A percentile compares a stretch with the other conserved stretches of the same genome.
Conservation (phyloP, 1,140 invertebrate species). For the Bombus picipes region DNA sequence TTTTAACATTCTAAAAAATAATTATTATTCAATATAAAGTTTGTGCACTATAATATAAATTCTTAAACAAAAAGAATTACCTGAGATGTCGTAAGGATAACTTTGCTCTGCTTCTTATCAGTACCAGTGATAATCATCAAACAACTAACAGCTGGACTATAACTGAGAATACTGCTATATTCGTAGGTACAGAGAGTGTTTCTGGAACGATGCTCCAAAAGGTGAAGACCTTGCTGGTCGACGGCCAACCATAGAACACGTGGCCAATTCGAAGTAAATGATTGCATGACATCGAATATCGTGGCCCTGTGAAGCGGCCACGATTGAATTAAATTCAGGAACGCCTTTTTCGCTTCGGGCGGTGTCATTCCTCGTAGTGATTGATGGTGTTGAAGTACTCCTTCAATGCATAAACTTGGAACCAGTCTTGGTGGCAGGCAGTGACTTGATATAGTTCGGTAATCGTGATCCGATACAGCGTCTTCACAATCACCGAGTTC, state of each 20-base stretch:
- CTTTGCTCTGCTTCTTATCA: constrained; percentile 94
- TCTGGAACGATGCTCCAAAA: constrained; percentile 93
- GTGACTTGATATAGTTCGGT: constrained; percentile 89
- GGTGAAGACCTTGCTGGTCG: constrained; percentile 95
- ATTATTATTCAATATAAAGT: neutral
- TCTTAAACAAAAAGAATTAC: constrained; percentile 79
- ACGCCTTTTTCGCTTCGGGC: constrained; percentile 94
- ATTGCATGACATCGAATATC: constrained; percentile 98
- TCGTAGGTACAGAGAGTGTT: constrained; percentile 95
- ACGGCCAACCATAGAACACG: constrained; percentile 94
- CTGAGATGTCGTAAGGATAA: constrained; percentile 93
- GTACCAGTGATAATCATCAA: constrained; percentile 95
- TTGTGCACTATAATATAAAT: constrained; percentile 1
- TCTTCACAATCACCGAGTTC: constrained; percentile 93
- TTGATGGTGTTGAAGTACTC: constrained; percentile 93
- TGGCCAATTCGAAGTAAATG: constrained; percentile 97
- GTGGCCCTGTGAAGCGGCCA: constrained; percentile 96
- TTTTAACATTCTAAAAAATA: too few species aligned
- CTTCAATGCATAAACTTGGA: constrained; percentile 88
- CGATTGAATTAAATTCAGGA: constrained; percentile 95
- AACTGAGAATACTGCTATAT: constrained; percentile 92
- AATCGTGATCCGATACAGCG: constrained; percentile 85
- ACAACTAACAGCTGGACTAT: constrained; percentile 93
- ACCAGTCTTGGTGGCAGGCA: constrained; percentile 92
- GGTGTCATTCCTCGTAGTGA: constrained; percentile 92